A percentile compares a stretch with the other conserved stretches of the same genome.
These are phyloP conservation scores for Catharus fuscescens DNA, from an alignment of 2,113 vertebrate species.

Conservation along the genomic window DNA sequence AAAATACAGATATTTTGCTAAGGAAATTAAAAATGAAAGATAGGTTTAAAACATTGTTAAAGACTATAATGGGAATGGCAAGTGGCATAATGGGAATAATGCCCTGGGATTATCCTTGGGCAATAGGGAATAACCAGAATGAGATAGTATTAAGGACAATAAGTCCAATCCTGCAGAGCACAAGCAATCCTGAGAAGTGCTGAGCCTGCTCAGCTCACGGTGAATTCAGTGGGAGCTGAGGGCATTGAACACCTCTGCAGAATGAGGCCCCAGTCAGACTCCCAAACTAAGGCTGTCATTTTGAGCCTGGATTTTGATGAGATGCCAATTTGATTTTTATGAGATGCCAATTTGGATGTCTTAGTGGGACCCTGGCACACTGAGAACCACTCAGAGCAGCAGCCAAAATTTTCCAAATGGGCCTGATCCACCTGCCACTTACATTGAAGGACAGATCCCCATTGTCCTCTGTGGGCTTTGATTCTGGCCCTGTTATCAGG, in stretches of 20 bases:
- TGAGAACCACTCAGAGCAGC: neutral
- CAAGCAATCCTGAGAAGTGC: conserved; percentile 42
- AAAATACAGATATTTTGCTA: conserved; percentile 64
- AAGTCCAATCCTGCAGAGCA: conserved; percentile 59
- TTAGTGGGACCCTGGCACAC: conserved; percentile 36
- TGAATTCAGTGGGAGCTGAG: conserved; percentile 9
- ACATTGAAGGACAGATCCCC: conserved; percentile 24
- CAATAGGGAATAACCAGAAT: conserved; percentile 75
- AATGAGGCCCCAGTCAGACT: conserved; percentile 38
- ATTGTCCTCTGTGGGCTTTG: neutral
- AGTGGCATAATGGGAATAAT: conserved; percentile 76
- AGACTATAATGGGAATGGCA: conserved; percentile 72
- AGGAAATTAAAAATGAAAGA: conserved; percentile 72
- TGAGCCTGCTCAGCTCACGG: neutral
- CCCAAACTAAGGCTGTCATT: conserved; percentile 52
- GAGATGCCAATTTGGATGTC: conserved; percentile 63
- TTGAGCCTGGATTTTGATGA: conserved; percentile 61
- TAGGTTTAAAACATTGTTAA: conserved; percentile 71
- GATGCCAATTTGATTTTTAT: conserved; percentile 64
- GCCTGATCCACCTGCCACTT: conserved; percentile 41
- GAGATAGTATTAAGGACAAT: conserved; percentile 76
- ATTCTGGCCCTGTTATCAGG: conserved; percentile 27
- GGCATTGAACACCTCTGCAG: conserved; percentile 30
- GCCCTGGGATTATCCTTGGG: conserved; percentile 72
- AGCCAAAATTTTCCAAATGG: neutral